Evolutionary conservation across 2,113 vertebrate genomes (phyloP).

Genomic region (Limnothrissa miodon): DNA sequence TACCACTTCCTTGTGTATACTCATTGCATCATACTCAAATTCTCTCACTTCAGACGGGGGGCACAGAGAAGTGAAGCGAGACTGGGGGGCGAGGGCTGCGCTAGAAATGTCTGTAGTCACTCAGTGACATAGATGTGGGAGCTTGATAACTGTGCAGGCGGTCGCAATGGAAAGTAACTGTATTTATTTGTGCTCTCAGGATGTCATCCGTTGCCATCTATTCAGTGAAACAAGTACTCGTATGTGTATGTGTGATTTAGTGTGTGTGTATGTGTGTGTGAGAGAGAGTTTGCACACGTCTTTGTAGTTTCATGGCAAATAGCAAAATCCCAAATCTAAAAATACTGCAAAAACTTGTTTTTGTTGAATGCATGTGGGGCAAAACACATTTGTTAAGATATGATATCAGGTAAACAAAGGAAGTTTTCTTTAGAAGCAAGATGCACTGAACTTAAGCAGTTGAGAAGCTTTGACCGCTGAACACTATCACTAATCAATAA

Average conservation of each 20-base stretch:
- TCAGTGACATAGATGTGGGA: conserved; percentile 58
- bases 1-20: conserved; percentile 58
- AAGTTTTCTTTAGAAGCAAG: neutral
- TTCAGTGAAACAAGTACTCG: no score
- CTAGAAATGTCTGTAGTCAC: neutral
- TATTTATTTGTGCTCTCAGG: neutral
- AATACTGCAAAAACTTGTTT: neutral
- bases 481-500: no score
- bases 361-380: neutral
- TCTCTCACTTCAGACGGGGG: neutral
- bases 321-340: neutral
- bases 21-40: conserved; percentile 24
- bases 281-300: no score
- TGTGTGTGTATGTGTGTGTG: no score
- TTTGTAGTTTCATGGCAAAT: neutral
- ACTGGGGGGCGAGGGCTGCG: neutral
- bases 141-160: conserved; percentile 54
- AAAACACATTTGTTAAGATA: no score
- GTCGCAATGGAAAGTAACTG: conserved; percentile 5
- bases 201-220: neutral
- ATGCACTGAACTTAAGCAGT: neutral
- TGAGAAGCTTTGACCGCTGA: neutral
- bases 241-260: no score
- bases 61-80: neutral
- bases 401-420: neutral